Conservation (phyloP, 2,113 vertebrate genomes). For the Malurus alboscapulatus region DNA sequence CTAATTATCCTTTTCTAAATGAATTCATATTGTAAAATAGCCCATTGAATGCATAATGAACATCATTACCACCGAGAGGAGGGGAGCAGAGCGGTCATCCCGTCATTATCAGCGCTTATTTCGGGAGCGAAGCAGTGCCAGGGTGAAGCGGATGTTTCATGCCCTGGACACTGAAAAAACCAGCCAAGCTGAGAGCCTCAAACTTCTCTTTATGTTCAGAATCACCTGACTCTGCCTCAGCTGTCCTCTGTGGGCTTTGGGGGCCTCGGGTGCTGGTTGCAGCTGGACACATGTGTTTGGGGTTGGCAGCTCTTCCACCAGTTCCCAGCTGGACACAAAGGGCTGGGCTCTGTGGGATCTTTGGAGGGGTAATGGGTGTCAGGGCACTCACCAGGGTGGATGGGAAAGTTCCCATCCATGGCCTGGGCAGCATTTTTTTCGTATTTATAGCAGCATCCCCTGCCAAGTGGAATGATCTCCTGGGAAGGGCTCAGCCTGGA, state of each 20-base stretch:
- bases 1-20: constrained; percentile 72
- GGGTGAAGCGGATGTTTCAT: constrained; percentile 1
- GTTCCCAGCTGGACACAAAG: background rate
- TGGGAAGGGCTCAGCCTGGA: background rate
- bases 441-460: background rate
- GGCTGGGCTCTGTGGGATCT: background rate
- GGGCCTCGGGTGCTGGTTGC: background rate
- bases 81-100: constrained; percentile 21
- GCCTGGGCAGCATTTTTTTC: background rate
- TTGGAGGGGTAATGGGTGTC: background rate
- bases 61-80: constrained; percentile 49
- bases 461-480: background rate
- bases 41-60: constrained; percentile 55
- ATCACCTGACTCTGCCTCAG: background rate
- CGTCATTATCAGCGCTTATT: constrained; percentile 39
- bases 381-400: background rate
- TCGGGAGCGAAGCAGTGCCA: background rate
- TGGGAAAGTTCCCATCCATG: background rate
- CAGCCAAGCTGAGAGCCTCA: background rate
- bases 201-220: background rate
- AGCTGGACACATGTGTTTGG: background rate
- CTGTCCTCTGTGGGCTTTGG: background rate
- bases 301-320: background rate
- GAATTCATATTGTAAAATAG: constrained; percentile 66
- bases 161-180: background rate